Conservation (phyloP, 2,888 invertebrate species). For the Apamea anceps region DNA sequence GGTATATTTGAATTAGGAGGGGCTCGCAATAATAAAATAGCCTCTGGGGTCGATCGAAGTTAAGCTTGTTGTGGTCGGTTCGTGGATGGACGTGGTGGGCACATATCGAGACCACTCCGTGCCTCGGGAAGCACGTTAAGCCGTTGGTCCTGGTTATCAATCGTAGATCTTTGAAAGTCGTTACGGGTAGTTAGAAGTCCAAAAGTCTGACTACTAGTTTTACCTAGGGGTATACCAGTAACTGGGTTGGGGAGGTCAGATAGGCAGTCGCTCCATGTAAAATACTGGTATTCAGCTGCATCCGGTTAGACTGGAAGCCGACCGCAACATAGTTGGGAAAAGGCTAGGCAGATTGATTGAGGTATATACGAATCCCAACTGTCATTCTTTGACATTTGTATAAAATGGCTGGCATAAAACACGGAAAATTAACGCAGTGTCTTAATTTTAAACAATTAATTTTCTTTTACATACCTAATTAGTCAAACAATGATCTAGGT, state of each 20-base stretch:
- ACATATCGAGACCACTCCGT: not conserved
- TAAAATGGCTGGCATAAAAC: not conserved
- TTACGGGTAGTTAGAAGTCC: not conserved
- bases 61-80: not conserved
- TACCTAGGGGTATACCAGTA: not conserved
- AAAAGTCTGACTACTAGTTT: not conserved
- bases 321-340: not conserved
- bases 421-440: not conserved
- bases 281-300: not conserved
- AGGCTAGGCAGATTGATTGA: not conserved
- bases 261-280: not conserved
- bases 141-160: not conserved
- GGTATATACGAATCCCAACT: not conserved
- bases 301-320: not conserved
- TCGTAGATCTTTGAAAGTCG: not conserved
- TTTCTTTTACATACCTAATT: not conserved
- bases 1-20: not conserved
- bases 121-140: not conserved
- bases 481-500: not conserved
- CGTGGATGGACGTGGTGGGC: not conserved
- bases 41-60: not conserved
- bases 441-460: not conserved
- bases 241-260: not conserved
- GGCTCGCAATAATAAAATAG: not conserved
- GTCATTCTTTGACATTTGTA: not conserved